Evolutionary conservation across 2,888 invertebrate species (phyloP), one percentile per base, ranked within the genome.

Genomic region (Norana najaformis): DNA sequence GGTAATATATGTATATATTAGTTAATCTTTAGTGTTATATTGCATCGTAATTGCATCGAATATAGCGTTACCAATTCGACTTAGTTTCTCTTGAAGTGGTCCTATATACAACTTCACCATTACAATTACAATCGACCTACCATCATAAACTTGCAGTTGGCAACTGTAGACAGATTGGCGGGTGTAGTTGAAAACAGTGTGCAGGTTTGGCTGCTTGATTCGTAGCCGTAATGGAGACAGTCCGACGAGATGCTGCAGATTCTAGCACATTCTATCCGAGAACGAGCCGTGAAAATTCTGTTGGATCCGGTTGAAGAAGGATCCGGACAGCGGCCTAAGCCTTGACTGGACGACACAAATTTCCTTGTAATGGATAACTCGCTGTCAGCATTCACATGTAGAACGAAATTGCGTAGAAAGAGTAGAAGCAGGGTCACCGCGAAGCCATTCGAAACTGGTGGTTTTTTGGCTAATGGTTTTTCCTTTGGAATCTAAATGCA

Each of bases 241-340:
- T 3, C 11, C 69, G 69, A 69, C n/a, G n/a, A 30, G 69, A n/a
- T 1, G 13, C 1, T 16, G 69, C 69, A 69, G 69, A 69, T 11
- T 69, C 69, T 69, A n/a, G 69, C 69, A n/a, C 69, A 69, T n/a
- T 69, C 69, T 69, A 69, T 69, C 30, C 69, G 69, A 69, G 69
- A 69, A 8, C 69, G 69, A n/a, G 69, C 69, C 30, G 11, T 5
- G 2, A 69, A 30, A 69, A 69, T n/a, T 0, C 11, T 69, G n/a
- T 0, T 69, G 30, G 30, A n/a, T 1, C 6, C 30, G 30, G 69
- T 5, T 4, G 30, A n/a, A 11, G 69, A 69, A n/a, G 69, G 30
- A n/a, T n/a, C 13, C 30, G 69, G 69, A n/a, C 69, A 69, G 1
- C 69, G 69, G n/a, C 69, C 69, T 0, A n/a, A 8, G 69, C 69